A percentile compares a stretch with the other conserved stretches of the same genome.
Evolutionary conservation across 1,140 invertebrate species (phyloP).

Genomic region (Elymnias hypermnestra): DNA sequence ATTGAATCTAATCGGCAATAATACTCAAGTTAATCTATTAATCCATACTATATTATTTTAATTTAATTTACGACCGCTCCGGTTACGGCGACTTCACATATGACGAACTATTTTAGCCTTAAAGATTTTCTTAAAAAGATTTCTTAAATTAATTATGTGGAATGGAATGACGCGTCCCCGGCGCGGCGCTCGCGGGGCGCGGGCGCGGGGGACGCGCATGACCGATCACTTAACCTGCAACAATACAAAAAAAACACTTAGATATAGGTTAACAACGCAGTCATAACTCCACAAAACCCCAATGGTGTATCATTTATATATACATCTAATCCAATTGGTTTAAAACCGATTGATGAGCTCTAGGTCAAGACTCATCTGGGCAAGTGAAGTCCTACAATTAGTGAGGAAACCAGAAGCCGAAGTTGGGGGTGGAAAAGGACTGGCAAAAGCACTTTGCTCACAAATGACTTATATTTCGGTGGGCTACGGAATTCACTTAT

Average conservation of each 20-base stretch:
- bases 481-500: too few species aligned
- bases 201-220: constrained; percentile 54
- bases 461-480: too few species aligned
- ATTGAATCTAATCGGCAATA: constrained; percentile 71
- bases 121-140: constrained; percentile 65
- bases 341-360: too few species aligned
- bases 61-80: constrained; percentile 49
- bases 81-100: constrained; percentile 37
- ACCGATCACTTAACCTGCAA: constrained; percentile 69
- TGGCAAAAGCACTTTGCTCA: too few species aligned
- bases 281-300: too few species aligned
- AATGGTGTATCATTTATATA: too few species aligned
- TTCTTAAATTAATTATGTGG: constrained; percentile 70
- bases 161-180: constrained; percentile 68
- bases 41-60: constrained; percentile 72
- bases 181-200: constrained; percentile 38
- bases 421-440: too few species aligned
- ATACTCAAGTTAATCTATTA: constrained; percentile 72
- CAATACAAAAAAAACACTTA: constrained; percentile 6
- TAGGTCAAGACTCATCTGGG: too few species aligned
- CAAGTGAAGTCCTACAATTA: too few species aligned
- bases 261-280: neutral
- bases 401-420: too few species aligned
- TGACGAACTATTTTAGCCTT: constrained; percentile 56
- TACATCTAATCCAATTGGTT: too few species aligned